A percentile compares a stretch with the other conserved stretches of the same genome.
phyloP scores from a whole-genome alignment of 2,888 invertebrate species.

The Ennomos fuscantarius region DNA sequence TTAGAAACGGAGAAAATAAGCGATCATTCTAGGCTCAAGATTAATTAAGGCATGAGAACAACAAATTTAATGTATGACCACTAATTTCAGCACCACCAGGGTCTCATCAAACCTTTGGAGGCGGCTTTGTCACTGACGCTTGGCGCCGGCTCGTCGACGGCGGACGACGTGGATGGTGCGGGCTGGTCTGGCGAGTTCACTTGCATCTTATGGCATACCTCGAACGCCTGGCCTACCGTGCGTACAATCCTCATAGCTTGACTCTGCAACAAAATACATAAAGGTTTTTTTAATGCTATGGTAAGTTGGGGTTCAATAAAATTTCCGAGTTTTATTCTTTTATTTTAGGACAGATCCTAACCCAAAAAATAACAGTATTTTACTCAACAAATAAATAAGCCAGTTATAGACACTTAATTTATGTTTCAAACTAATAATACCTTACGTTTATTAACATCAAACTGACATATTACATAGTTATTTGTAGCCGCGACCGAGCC shows the following conservation, averaged over 20 bases:
- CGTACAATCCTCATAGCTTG: conserved; percentile 99
- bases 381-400: too few species aligned
- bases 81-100: conserved; percentile 1
- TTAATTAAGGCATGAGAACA: too few species aligned
- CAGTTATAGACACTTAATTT: neutral
- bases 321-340: too few species aligned
- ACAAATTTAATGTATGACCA: neutral
- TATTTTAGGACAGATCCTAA: too few species aligned
- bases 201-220: conserved; percentile 98
- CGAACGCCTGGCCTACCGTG: conserved; percentile 99
- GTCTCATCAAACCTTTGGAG: conserved; percentile 64
- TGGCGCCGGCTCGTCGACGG: conserved; percentile 57
- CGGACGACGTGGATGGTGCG: conserved; percentile 71
- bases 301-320: too few species aligned
- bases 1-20: too few species aligned
- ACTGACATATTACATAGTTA: conserved; percentile 18
- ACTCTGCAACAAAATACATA: conserved; percentile 87
- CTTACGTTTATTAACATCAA: conserved; percentile 12
- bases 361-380: too few species aligned
- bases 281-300: too few species aligned
- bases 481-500: conserved; percentile 18
- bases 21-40: too few species aligned
- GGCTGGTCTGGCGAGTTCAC: conserved; percentile 81
- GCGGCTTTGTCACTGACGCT: conserved; percentile 56
- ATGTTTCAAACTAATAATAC: neutral